phyloP scores from a whole-genome alignment of 2,888 invertebrate genomes.

The Exephanes ischioxanthus region DNA sequence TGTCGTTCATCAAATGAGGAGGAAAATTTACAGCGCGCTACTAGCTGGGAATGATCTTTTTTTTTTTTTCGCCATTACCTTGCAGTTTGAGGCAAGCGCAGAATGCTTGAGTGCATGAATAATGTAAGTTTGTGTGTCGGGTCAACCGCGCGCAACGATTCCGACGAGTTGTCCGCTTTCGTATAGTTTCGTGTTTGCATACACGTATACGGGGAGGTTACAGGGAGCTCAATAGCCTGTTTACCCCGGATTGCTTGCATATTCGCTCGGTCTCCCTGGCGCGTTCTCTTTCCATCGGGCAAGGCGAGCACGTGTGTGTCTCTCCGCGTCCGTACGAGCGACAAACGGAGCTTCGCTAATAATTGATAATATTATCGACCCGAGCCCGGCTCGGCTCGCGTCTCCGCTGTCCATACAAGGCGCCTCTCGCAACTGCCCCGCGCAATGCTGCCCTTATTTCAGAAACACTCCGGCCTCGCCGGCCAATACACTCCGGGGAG shows the following conservation, averaged over 20 bases:
- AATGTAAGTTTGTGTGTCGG: conserved; percentile 55
- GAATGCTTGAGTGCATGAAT: conserved; percentile 50
- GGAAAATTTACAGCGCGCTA: background rate
- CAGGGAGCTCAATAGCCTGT: conserved; percentile 12
- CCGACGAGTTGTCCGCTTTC: conserved; percentile 5
- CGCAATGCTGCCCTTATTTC: conserved; percentile 47
- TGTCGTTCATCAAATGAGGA: background rate
- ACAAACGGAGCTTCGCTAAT: conserved; percentile 70
- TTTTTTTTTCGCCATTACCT: background rate
- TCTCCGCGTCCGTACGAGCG: conserved; percentile 14
- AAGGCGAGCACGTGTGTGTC: background rate
- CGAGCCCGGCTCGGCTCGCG: conserved; percentile 50
- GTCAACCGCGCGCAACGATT: conserved; percentile 28
- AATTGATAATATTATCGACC: conserved; percentile 73
- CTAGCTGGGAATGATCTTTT: background rate
- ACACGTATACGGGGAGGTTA: background rate
- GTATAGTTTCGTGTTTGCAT: conserved; percentile 5
- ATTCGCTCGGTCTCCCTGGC: background rate
- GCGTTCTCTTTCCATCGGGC: background rate
- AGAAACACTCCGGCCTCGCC: conserved; percentile 16
- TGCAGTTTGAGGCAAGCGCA: conserved; percentile 32
- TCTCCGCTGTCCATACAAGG: conserved; percentile 3
- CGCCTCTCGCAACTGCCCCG: conserved; percentile 10
- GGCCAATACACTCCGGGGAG: background rate
- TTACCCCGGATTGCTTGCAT: background rate